phyloP scores from a whole-genome alignment of 2,113 vertebrate species.

The Lathamus discolor region DNA sequence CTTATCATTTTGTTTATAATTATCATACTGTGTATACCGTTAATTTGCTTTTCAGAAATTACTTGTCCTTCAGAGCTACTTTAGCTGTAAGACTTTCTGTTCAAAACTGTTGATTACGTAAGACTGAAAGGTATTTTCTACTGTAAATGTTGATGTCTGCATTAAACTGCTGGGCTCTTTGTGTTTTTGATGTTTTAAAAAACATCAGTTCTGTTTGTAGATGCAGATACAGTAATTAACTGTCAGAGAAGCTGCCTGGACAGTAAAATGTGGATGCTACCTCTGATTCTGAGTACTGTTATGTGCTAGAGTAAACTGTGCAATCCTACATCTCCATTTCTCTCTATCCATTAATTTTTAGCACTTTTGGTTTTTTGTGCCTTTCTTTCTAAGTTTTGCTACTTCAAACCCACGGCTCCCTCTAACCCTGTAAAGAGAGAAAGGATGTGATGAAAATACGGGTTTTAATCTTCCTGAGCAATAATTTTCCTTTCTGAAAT shows the following conservation, averaged over 20 bases:
- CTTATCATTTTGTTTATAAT: not conserved
- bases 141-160: conserved; percentile 1
- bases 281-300: not conserved
- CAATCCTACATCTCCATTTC: not conserved
- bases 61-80: not conserved
- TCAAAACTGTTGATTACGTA: not conserved
- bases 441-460: not conserved
- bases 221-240: not conserved
- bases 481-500: not conserved
- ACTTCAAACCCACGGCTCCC: not conserved
- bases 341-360: not conserved
- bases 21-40: not conserved
- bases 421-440: not conserved
- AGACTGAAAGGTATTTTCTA: not conserved
- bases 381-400: not conserved
- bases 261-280: not conserved
- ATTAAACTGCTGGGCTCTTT: not conserved
- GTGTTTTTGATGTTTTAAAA: not conserved
- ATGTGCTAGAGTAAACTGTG: not conserved
- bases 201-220: not conserved
- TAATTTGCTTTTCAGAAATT: not conserved
- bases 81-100: not conserved
- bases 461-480: not conserved
- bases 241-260: not conserved
- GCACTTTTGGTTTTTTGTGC: not conserved